Evolutionary conservation across 2,797 vertebrate species (phyloP).

Genomic region (Cuculus canorus): DNA sequence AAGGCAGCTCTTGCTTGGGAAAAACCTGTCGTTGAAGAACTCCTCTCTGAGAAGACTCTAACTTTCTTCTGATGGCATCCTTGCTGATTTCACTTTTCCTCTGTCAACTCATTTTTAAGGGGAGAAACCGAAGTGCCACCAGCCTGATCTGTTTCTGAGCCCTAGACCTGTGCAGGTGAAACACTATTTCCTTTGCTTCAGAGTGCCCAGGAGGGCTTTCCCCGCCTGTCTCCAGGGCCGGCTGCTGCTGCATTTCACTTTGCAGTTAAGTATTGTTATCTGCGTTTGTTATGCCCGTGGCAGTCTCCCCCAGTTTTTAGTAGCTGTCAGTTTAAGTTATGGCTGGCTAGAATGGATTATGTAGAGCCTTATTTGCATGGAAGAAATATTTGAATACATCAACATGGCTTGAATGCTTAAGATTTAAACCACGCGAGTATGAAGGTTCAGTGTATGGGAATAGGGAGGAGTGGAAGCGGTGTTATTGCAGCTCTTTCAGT

Average conservation of each 20-base stretch:
- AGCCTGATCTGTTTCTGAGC: background rate
- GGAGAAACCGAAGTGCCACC: background rate
- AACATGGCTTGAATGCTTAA: background rate
- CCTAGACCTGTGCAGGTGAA: background rate
- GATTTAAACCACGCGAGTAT: background rate
- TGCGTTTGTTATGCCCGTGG: background rate
- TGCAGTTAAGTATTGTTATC: background rate
- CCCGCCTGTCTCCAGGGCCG: background rate
- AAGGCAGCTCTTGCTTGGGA: background rate
- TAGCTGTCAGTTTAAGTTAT: constrained; percentile 35
- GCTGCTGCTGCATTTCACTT: background rate
- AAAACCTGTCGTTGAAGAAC: background rate
- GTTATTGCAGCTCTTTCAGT: background rate
- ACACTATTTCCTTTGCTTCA: background rate
- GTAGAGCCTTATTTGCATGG: constrained; percentile 14
- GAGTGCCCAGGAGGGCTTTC: background rate
- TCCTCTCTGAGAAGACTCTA: background rate
- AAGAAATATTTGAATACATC: constrained; percentile 15
- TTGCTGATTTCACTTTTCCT: background rate
- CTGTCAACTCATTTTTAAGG: background rate
- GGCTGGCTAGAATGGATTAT: constrained; percentile 6
- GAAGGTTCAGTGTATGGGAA: background rate
- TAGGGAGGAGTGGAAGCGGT: background rate
- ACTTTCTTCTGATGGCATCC: background rate
- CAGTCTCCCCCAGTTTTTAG: background rate